Base-by-base conservation (phyloP, 2,113 vertebrate species). In the Sphyrna mokarran region DNA sequence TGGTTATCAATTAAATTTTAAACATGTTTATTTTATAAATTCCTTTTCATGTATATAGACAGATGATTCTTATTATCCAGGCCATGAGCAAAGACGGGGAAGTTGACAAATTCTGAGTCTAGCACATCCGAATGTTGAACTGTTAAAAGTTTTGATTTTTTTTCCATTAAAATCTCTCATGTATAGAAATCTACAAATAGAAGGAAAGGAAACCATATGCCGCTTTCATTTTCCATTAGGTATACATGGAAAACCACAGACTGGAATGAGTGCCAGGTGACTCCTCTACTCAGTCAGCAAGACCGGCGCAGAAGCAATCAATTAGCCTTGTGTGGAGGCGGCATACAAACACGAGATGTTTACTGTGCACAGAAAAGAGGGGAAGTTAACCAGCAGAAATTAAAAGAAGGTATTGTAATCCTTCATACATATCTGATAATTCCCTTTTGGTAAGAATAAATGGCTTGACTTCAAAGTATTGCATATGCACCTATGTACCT, bases 191-290 rank as follows among this genome's bases (percentile, higher is more conserved):
- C 29, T 54, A 33, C 22, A 72, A 33, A 48, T 48, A 76, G 80
- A 83, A 83, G 6, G 80, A 83, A 83, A 83, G 66, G 43, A 95
- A 95, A 95, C 40, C 13, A 70, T 95, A 54, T 89, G 83, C 85
- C 14, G 10, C 43, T 89, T 95, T 68, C 33, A 69, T 76, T 80
- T 96, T 95, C 96, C 22, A 68, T 78, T 97, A 99, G 99, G 97
- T 99, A 98, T 96, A 97, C 97, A 96, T 99, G 99, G 99, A 98
- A 97, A 97, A 98, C 98, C 37, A 98, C 99, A 13, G 98, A 98
- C 96, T 99, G 99, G 99, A 98, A 97, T 1, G 97, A 98, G 95
- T 99, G 99, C 96, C 98, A 97, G 58, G 97, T 98, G 66, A 97
- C 98, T 96, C 97, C 98, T 18, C 98, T 99, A 70, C 97, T 98